Conservation (phyloP, 2,797 vertebrate genomes). For the Mus caroli region DNA sequence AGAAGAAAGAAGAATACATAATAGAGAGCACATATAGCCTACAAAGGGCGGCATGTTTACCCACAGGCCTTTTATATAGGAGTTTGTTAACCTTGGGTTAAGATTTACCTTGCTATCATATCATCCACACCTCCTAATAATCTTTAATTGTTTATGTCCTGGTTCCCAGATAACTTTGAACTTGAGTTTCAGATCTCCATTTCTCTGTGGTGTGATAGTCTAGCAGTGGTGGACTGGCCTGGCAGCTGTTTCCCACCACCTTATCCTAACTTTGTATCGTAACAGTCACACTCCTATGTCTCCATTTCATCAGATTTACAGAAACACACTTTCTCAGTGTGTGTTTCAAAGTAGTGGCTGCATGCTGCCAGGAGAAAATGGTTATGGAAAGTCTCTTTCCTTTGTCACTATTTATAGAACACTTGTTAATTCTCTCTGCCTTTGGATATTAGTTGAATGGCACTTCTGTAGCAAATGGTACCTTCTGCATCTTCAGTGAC, state of each 20-base stretch:
- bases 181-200: conserved; percentile 19
- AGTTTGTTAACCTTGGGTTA: background rate
- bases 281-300: background rate
- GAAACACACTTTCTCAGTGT: conserved; percentile 42
- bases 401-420: background rate
- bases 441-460: conserved; percentile 40
- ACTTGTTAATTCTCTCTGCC: conserved; percentile 19
- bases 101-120: background rate
- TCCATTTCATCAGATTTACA: conserved; percentile 61
- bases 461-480: background rate
- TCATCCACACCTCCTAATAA: background rate
- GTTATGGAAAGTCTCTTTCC: conserved; percentile 25
- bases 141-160: conserved; percentile 16
- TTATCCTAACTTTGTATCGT: background rate
- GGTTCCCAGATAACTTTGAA: background rate
- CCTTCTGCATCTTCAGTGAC: background rate
- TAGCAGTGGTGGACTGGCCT: conserved; percentile 36
- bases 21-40: background rate
- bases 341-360: conserved; percentile 55
- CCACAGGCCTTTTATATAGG: background rate
- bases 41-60: background rate
- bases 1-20: background rate
- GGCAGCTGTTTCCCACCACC: conserved; percentile 56
- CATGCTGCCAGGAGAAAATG: conserved; percentile 41
- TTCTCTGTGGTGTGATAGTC: conserved; percentile 33